Evolutionary conservation across 2,888 invertebrate species (phyloP), one percentile per base, ranked within the genome.

Genomic region (Cylindroiulus punctatus): DNA sequence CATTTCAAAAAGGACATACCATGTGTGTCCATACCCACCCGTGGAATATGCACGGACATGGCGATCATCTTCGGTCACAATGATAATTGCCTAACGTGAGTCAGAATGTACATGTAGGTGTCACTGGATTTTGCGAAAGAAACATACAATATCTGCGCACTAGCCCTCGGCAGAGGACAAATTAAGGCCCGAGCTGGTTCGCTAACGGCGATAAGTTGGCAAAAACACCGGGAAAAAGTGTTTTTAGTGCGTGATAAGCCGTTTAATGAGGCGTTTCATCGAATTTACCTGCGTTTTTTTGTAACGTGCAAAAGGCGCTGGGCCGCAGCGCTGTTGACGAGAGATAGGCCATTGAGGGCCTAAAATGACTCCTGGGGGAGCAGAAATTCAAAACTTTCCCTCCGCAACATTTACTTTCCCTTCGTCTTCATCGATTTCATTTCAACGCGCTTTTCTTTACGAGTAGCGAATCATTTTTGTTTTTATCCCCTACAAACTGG

Each of bases 351-450:
- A n/a, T 52, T 52, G n/a, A 52, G 5, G 44, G 52, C 19, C n/a
- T 10, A 52, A 52, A 52, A 52, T 52, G n/a, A n/a, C n/a, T 52
- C 52, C 52, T n/a, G 8, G 52, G 52, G 52, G 52, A 52, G n/a
- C 19, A 52, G n/a, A 52, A 52, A 52, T 52, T 52, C 52, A 52
- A 52, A 52, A 52, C 52, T 52, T 52, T 19, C 52, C 52, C 52
- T 52, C 7, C 36, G 36, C 36, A 36, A 36, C 36, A 36, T 36
- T 36, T 36, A 36, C 7, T 36, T 52, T 52, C 10, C n/a, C 1
- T 52, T n/a, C 19, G 14, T 7, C 14, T 47, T 47, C 14, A 52
- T 52, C 52, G 52, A 52, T 52, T 52, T 52, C n/a, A 19, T 52
- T 52, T 52, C 52, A 52, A 52, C 19, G n/a, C 19, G 52, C 44